Conservation (phyloP, 1,140 invertebrate species). For the Rhagoletis zephyria region DNA sequence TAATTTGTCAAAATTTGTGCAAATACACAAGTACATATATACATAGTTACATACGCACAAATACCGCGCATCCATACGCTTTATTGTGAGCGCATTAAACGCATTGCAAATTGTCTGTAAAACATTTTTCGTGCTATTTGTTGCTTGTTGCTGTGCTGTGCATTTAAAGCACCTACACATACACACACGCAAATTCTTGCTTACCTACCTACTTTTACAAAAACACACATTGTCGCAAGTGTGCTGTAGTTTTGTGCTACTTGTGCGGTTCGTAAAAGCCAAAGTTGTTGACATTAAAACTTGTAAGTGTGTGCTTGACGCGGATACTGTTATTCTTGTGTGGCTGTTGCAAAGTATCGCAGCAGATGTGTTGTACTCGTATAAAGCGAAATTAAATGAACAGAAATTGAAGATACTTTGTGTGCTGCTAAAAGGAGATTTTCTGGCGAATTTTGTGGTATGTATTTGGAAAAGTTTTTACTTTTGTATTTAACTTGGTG, state of each 20-base stretch:
- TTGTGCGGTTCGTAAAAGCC: conserved; percentile 16
- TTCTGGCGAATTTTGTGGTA: neutral
- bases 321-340: neutral
- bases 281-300: conserved; percentile 35
- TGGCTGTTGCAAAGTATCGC: neutral
- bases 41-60: too few species aligned
- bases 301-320: neutral
- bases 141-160: neutral
- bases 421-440: neutral
- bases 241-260: neutral
- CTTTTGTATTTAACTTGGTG: too few species aligned
- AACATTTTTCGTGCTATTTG: neutral
- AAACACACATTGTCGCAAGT: neutral
- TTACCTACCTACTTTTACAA: neutral
- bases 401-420: neutral
- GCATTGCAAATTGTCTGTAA: neutral
- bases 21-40: too few species aligned
- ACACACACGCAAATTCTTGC: neutral
- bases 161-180: neutral
- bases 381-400: neutral
- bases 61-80: neutral
- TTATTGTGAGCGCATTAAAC: conserved; percentile 1
- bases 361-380: neutral
- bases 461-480: neutral
- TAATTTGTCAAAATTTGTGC: too few species aligned